These are phyloP conservation scores for Drosophila koepferae DNA, from an alignment of 2,888 invertebrate genomes.

Conservation along the genomic window DNA sequence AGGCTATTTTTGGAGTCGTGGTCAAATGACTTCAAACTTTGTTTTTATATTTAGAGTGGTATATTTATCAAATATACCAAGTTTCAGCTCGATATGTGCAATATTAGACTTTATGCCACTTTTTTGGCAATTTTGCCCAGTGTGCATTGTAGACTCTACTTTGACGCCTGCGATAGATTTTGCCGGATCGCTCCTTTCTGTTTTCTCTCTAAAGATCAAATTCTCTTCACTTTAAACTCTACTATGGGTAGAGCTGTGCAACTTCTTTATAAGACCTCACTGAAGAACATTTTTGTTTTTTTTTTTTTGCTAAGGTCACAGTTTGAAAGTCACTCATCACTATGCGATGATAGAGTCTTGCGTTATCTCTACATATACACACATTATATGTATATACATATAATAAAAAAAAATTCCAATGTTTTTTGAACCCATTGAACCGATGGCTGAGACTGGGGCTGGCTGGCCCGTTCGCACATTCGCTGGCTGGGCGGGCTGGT, in stretches of 20 bases:
- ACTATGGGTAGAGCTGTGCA: background rate
- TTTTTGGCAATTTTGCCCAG: no score
- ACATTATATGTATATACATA: constrained; percentile 5
- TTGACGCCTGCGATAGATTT: background rate
- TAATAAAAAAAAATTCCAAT: constrained; percentile 53
- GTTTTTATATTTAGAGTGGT: no score
- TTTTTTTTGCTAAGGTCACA: constrained; percentile 1
- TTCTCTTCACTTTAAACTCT: background rate
- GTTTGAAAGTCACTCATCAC: constrained; percentile 10
- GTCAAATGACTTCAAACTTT: no score
- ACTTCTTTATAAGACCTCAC: background rate
- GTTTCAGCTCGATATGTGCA: no score
- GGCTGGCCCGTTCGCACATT: background rate
- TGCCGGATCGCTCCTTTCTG: background rate
- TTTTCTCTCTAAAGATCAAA: no score
- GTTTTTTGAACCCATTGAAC: constrained; percentile 63
- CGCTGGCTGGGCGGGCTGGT: background rate
- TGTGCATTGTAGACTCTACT: background rate
- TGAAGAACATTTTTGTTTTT: background rate
- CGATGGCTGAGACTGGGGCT: constrained; percentile 8
- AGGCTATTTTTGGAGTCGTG: no score
- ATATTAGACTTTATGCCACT: no score
- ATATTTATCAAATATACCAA: no score
- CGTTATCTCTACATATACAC: constrained; percentile 45
- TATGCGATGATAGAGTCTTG: background rate